A percentile compares a stretch with the other conserved stretches of the same genome.
Evolutionary conservation across 2,797 vertebrate genomes (phyloP).

Genomic region (Chelon auratus): DNA sequence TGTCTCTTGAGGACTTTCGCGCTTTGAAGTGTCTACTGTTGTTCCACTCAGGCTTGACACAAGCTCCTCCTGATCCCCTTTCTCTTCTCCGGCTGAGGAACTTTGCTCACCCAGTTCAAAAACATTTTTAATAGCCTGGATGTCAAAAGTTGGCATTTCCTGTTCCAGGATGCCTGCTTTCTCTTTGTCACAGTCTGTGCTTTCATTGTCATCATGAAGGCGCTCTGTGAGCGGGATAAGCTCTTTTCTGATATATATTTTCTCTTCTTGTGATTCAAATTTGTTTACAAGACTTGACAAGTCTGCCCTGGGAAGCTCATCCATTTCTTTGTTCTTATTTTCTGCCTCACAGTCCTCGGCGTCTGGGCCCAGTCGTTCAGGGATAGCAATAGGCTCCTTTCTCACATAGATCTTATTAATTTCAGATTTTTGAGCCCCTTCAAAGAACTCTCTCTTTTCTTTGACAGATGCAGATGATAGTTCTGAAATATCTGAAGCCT

Average conservation of each 20-base stretch:
- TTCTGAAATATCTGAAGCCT: slow-evolving; percentile 68
- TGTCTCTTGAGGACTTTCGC: slow-evolving; percentile 71
- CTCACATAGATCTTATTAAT: slow-evolving; percentile 77
- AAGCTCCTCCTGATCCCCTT: slow-evolving; percentile 78
- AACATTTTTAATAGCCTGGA: slow-evolving; percentile 85
- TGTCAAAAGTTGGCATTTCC: slow-evolving; percentile 82
- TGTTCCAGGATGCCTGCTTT: slow-evolving; percentile 72
- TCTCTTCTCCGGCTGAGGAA: slow-evolving; percentile 76
- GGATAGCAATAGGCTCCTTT: slow-evolving; percentile 80
- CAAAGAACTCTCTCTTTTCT: slow-evolving; percentile 82
- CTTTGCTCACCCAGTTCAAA: slow-evolving; percentile 86
- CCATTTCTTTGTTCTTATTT: slow-evolving; percentile 73
- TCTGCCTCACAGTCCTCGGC: slow-evolving; percentile 75
- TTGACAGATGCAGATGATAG: slow-evolving; percentile 78
- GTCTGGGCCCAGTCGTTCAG: slow-evolving; percentile 76
- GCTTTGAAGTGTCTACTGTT: slow-evolving; percentile 79
- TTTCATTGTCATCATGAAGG: slow-evolving; percentile 66
- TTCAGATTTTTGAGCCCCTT: slow-evolving; percentile 83
- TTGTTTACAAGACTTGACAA: slow-evolving; percentile 76
- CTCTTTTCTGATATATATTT: slow-evolving; percentile 74
- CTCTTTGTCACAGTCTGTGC: slow-evolving; percentile 68
- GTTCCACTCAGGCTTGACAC: slow-evolving; percentile 78
- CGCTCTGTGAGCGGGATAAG: slow-evolving; percentile 64
- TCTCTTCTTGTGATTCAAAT: slow-evolving; percentile 81
- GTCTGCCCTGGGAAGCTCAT: slow-evolving; percentile 74